phyloP scores from a whole-genome alignment of 2,888 invertebrate species.

The Stenodema calcarata region DNA sequence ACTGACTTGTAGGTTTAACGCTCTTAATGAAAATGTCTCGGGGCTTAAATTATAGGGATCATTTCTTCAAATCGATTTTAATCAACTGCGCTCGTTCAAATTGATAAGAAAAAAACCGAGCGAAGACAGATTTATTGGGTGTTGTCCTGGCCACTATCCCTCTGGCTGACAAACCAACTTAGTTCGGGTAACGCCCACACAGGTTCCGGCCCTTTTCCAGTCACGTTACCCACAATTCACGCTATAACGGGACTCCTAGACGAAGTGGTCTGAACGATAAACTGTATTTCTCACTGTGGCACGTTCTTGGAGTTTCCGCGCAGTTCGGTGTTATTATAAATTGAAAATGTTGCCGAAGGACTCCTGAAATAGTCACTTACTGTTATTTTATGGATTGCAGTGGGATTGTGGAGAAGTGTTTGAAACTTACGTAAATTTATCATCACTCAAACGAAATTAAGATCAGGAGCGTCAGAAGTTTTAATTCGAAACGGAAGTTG shows the following conservation, averaged over 20 bases:
- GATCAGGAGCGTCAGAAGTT: not conserved
- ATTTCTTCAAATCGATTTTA: no score
- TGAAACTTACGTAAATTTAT: no score
- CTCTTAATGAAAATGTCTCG: no score
- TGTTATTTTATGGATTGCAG: no score
- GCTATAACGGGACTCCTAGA: not conserved
- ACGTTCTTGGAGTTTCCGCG: not conserved
- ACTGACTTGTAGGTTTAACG: no score
- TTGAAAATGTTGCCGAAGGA: no score
- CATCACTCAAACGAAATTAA: not conserved
- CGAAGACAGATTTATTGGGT: not conserved
- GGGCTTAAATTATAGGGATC: no score
- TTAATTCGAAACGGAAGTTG: not conserved
- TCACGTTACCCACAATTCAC: not conserved
- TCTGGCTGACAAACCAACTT: not conserved
- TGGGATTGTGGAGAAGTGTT: no score
- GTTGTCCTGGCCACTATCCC: not conserved
- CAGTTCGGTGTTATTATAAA: not conserved
- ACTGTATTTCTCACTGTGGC: not conserved
- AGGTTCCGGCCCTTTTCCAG: not conserved
- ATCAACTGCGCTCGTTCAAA: not conserved
- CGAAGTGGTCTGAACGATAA: not conserved
- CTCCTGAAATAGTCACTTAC: no score
- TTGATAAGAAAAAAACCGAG: not conserved
- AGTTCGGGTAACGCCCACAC: not conserved